A percentile compares a stretch with the other conserved stretches of the same genome.
Evolutionary conservation across 2,113 vertebrate genomes (phyloP).

Genomic region (Gasterosteus nipponicus): DNA sequence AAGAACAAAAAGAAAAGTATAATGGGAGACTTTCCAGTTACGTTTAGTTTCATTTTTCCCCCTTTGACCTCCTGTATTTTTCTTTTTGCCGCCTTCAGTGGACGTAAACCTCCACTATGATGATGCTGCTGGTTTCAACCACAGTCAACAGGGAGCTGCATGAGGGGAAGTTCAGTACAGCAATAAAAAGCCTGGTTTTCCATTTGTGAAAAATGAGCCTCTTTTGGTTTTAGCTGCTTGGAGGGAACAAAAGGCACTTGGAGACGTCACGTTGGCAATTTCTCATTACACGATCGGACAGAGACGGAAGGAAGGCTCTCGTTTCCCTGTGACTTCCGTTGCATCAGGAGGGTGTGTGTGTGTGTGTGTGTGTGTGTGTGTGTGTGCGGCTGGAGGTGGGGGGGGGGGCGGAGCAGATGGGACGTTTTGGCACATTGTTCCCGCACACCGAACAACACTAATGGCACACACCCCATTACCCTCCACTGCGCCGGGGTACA

Average conservation of each 20-base stretch:
- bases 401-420: slow-evolving; percentile 25
- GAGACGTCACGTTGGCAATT: not conserved
- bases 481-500: slow-evolving; percentile 21
- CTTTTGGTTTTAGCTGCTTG: too few species aligned
- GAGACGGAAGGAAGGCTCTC: not conserved
- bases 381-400: too few species aligned
- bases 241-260: not conserved
- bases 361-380: too few species aligned
- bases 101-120: not conserved
- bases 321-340: not conserved
- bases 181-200: too few species aligned
- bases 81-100: not conserved
- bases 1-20: slow-evolving; percentile 1
- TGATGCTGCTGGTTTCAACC: not conserved
- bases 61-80: not conserved
- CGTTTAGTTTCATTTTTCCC: not conserved
- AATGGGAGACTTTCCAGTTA: not conserved
- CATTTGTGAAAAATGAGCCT: too few species aligned
- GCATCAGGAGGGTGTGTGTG: not conserved
- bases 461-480: slow-evolving; percentile 26
- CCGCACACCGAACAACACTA: slow-evolving; percentile 32
- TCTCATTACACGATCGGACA: too few species aligned
- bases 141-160: not conserved
- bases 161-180: not conserved
- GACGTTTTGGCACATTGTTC: slow-evolving; percentile 25